phyloP scores from a whole-genome alignment of 2,888 invertebrate species.

The Mactromeris polynyma region DNA sequence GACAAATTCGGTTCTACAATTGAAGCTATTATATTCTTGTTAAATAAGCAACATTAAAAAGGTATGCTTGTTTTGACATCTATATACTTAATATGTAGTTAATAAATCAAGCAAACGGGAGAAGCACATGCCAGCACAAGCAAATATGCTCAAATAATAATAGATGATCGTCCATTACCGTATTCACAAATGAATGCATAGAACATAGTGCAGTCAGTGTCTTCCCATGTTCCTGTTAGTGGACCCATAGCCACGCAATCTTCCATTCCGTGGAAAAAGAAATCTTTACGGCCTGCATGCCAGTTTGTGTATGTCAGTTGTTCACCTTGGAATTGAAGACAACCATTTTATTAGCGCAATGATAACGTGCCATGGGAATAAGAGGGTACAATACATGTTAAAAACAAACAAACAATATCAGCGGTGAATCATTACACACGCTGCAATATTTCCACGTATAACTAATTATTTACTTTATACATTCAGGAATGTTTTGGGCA shows the following conservation, averaged over 20 bases:
- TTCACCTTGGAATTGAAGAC: not conserved
- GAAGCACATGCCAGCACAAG: not conserved
- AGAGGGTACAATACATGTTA: too few relatives aligned
- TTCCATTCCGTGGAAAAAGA: not conserved
- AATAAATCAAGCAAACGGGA: too few relatives aligned
- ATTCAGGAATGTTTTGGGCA: too few relatives aligned
- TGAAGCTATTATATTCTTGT: too few relatives aligned
- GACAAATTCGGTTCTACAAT: too few relatives aligned
- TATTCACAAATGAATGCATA: conserved; percentile 28
- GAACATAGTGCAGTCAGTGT: not conserved
- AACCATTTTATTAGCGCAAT: not conserved
- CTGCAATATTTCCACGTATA: too few relatives aligned
- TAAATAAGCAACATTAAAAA: too few relatives aligned
- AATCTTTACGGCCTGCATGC: conserved; percentile 3
- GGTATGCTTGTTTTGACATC: not conserved
- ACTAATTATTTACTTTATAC: too few relatives aligned
- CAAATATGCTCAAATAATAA: not conserved
- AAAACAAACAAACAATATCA: not conserved
- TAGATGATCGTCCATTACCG: not conserved
- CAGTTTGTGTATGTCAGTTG: conserved; percentile 19
- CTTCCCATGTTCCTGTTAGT: conserved; percentile 20
- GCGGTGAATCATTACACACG: too few relatives aligned
- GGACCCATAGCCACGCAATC: conserved; percentile 27
- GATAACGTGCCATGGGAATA: too few relatives aligned
- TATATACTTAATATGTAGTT: too few relatives aligned